Conservation (phyloP, 2,113 vertebrate genomes). For the Mesitornis unicolor region DNA sequence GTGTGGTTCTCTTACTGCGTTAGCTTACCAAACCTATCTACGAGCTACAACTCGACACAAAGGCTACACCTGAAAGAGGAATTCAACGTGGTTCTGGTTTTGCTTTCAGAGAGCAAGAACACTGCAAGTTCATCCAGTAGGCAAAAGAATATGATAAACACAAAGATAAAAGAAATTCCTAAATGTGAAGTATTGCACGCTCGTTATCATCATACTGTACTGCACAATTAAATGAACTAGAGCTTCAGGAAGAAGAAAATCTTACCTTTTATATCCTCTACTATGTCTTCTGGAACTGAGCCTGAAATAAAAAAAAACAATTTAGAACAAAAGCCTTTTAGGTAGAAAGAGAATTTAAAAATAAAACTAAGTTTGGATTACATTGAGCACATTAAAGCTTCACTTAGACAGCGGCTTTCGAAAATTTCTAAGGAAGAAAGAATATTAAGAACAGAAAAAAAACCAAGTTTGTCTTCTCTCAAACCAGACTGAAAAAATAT, state of each 20-base stretch:
- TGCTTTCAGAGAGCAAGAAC: neutral
- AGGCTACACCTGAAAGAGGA: neutral
- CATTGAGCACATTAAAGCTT: neutral
- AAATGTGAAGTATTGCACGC: neutral
- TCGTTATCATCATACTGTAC: neutral
- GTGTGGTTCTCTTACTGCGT: too few species aligned
- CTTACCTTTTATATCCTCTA: conserved; percentile 96
- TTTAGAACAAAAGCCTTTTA: neutral
- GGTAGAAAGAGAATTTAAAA: neutral
- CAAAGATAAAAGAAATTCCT: neutral
- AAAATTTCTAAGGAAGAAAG: neutral
- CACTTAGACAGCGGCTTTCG: neutral
- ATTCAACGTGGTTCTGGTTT: neutral
- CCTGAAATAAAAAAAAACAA: conserved; percentile 72
- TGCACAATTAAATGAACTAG: neutral
- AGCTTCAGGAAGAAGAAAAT: neutral
- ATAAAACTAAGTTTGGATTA: neutral
- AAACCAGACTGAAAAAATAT: neutral
- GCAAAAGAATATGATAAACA: neutral
- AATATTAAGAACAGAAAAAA: neutral
- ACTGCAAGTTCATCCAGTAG: neutral
- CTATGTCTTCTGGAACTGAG: conserved; percentile 88
- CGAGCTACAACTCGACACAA: neutral
- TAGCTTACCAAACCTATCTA: neutral
- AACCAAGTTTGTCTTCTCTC: neutral